Base-by-base conservation (phyloP, 2,888 invertebrate genomes). In the Branchipolynoe longqiensis region DNA sequence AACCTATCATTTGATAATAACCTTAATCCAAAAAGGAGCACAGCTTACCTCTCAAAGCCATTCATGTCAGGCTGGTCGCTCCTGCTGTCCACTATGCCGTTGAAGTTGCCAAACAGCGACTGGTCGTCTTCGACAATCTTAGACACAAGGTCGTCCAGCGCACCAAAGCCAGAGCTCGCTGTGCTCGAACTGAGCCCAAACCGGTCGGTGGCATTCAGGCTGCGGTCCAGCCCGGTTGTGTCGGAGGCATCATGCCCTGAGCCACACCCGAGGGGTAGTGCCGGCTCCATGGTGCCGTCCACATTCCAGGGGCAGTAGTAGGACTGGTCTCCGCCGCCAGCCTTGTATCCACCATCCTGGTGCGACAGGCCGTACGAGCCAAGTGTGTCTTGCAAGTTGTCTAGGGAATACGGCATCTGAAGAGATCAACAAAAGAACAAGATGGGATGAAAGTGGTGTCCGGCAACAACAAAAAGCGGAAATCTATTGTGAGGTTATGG, bases 141-240 rank as follows among this genome's bases (percentile, higher is more conserved):
- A 78, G 91, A 91, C 41, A 93, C 92, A 58, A 92, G 89, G 85
- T 92, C 92, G 89, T 93, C 91, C 82, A 92, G 84, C 14, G 86
- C 84, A n/a, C 85, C 85, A 64, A 86, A 84, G 14, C 86, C 86
- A 22, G 85, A 82, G 69, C 86, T 87, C 1, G 86, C 58, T 3
- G 84, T 74, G 58, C 85, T 86, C 40, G 54, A 83, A 48, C 38
- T 54, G 6, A 86, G 84, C 12, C 86, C 86, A 73, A 83, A 85
- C 48, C 73, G 64, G 59, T 85, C 85, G 31, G 83, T 78, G 12
- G 31, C 40, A 28, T 28, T 38, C 8, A 41, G 22, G 56, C 86
- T 86, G 14, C 64, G 56, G 74, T 83, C 64, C 38, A 85, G 41
- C 41, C 69, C 54, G 14, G 38, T 38, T 14, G 38, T 40, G 8